phyloP scores from a whole-genome alignment of 2,888 invertebrate species.

The Gymnosoma rotundatum region DNA sequence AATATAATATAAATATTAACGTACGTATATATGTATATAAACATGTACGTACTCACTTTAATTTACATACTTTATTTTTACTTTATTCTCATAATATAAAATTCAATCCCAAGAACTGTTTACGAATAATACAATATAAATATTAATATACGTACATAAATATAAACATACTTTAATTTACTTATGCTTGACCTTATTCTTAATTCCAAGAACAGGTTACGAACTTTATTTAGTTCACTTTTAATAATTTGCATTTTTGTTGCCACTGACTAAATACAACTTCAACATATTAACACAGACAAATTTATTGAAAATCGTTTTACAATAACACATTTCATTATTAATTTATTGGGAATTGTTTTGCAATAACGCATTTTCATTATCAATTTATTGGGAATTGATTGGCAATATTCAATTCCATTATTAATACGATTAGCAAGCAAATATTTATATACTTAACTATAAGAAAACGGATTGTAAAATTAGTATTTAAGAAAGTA shows the following conservation, averaged over 20 bases:
- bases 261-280: conserved; percentile 30
- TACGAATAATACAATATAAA: too few relatives aligned
- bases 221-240: conserved; percentile 4
- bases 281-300: conserved; percentile 25
- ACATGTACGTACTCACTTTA: too few relatives aligned
- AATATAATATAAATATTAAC: conserved; percentile 3
- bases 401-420: background rate
- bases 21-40: too few relatives aligned
- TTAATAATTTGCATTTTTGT: conserved; percentile 5
- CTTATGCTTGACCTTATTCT: too few relatives aligned
- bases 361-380: too few relatives aligned
- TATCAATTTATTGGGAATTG: too few relatives aligned
- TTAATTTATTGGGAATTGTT: too few relatives aligned
- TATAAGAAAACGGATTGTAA: conserved; percentile 26
- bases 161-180: background rate
- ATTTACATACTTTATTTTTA: too few relatives aligned
- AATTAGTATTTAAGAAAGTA: conserved; percentile 27
- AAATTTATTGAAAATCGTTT: conserved; percentile 17
- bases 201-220: background rate
- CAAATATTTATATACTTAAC: conserved; percentile 8
- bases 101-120: too few relatives aligned
- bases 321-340: background rate
- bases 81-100: too few relatives aligned
- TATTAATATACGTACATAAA: background rate
- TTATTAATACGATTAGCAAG: background rate